A percentile compares a stretch with the other conserved stretches of the same genome.
These are phyloP conservation scores for Athene cunicularia DNA, from an alignment of 2,113 vertebrate species.

Conservation along the genomic window DNA sequence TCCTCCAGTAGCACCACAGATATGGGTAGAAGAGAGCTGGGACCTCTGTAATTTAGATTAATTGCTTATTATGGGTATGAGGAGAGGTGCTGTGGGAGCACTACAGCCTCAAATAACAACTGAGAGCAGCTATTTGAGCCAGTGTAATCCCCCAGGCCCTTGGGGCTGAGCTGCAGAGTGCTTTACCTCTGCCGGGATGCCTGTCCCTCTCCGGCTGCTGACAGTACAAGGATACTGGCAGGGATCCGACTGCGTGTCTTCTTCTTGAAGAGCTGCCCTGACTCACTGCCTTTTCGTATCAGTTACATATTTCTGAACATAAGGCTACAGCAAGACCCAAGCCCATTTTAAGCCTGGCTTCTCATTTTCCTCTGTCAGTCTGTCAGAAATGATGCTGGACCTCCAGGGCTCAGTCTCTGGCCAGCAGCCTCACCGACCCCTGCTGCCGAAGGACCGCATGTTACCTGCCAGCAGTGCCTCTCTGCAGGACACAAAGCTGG, in stretches of 20 bases:
- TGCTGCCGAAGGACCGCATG: accelerated
- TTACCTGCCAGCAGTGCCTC: background rate
- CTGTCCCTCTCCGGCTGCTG: background rate
- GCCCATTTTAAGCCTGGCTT: background rate
- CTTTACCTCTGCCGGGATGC: background rate
- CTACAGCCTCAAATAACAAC: background rate
- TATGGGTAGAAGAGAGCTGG: background rate
- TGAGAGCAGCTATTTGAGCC: background rate
- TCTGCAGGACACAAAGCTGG: background rate
- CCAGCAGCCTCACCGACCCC: background rate
- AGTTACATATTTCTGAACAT: background rate
- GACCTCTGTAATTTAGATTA: slow-evolving; percentile 12
- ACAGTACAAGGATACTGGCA: background rate
- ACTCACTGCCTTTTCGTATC: background rate
- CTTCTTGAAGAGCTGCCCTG: background rate
- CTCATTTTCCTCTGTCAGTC: background rate
- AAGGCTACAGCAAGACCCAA: background rate
- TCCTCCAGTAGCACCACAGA: slow-evolving; percentile 48
- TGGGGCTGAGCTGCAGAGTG: accelerated
- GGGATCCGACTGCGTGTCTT: accelerated
- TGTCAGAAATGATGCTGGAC: background rate
- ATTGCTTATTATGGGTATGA: background rate
- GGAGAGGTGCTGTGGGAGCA: background rate
- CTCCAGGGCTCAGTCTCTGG: background rate
- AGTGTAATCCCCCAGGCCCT: accelerated